phyloP scores from a whole-genome alignment of 2,888 invertebrate genomes.

The Deilephila elpenor region DNA sequence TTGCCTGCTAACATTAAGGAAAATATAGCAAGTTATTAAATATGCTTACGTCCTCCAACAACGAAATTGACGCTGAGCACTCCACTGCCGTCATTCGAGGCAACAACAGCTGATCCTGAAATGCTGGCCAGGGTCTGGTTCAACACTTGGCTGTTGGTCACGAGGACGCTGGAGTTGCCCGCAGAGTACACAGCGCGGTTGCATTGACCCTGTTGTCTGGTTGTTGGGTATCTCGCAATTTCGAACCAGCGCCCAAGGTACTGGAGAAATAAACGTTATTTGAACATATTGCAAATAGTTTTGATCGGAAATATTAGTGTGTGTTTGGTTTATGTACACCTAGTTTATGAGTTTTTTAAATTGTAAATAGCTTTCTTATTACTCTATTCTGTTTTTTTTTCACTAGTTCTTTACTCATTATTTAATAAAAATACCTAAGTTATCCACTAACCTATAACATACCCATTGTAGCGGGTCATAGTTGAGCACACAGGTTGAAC shows the following conservation, averaged over 20 bases:
- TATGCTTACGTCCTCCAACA: conserved; percentile 73
- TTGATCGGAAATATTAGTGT: conserved; percentile 10
- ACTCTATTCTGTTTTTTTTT: too few relatives aligned
- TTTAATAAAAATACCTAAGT: too few relatives aligned
- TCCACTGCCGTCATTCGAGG: conserved; percentile 76
- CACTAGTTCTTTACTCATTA: too few relatives aligned
- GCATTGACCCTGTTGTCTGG: conserved; percentile 86
- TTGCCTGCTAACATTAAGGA: background rate
- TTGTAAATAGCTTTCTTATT: too few relatives aligned
- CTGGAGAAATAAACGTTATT: conserved; percentile 47
- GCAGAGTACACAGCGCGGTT: conserved; percentile 82
- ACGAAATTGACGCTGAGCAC: conserved; percentile 83
- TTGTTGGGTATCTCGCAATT: conserved; percentile 85
- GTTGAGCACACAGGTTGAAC: too few relatives aligned
- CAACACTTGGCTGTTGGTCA: conserved; percentile 60
- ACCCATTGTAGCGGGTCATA: too few relatives aligned
- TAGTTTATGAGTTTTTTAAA: too few relatives aligned
- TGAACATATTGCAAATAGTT: background rate
- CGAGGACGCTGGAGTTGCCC: conserved; percentile 47
- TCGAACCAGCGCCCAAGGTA: conserved; percentile 85
- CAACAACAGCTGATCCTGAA: conserved; percentile 76
- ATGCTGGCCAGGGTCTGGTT: conserved; percentile 76
- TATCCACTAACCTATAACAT: too few relatives aligned
- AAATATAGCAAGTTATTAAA: background rate
- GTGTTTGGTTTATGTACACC: background rate